Base-by-base conservation (phyloP, 2,113 vertebrate genomes). In the Tricholaema leucomelas region DNA sequence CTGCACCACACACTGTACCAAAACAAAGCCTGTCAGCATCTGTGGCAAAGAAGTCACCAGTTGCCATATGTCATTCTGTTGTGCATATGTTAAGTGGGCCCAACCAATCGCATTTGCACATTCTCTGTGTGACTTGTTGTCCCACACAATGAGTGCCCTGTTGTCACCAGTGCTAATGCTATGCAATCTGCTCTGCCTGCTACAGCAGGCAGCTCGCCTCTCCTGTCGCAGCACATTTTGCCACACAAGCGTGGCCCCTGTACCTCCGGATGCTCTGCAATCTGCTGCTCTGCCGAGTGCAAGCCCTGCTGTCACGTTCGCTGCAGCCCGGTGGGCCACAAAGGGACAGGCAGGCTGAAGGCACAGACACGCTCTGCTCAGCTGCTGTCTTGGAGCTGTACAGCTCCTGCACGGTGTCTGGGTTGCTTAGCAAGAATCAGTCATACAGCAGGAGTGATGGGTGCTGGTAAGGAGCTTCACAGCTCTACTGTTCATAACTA, bases 21-120 rank as follows among this genome's bases (percentile, higher is more conserved):
- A 36, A 85, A 96, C 92, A 96, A 96, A 95, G 94, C 93, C 81
- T 35, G 80, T 36, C 75, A 85, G 94, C 96, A 95, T 92, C 90
- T 85, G 94, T 84, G 87, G 81, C 90, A 82, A 94, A 60, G 11
- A 78, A 84, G 92, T 46, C 90, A 87, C 83, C 95, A 93, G 15
- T 59, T 92, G 92, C 96, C 96, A 94, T 95, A 92, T 96, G 96
- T 91, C 90, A 11, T 90, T 60, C 65, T 82, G 84, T 87, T 91
- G 88, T 15, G 88, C 96, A 94, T 74, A 94, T 96, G 96, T 55
- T 81, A 28, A 85, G 40, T 24, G 61, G 72, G 83, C 89, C 38
- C 67, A 33, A 58, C 85, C 95, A 82, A 66, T 59, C 60, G 31
- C 81, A 30, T 95, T 61, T 78, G 91, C 74, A 38, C 92, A 15